Base-by-base conservation (phyloP, 2,888 invertebrate genomes). In the Meliscaeva auricollis region DNA sequence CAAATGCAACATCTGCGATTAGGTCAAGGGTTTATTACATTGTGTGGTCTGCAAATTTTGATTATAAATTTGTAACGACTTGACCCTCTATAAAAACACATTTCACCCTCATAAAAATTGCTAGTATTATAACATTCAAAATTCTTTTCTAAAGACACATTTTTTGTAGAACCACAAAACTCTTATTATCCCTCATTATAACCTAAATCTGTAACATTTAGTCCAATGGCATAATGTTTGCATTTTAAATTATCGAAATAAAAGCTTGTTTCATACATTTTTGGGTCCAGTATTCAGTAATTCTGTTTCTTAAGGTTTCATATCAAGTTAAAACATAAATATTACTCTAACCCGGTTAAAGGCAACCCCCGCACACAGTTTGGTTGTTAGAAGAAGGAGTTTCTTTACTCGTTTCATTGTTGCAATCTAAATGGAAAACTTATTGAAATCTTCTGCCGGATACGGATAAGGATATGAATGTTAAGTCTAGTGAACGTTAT, bases 391-490 rank as follows among this genome's bases (percentile, higher is more conserved):
- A 44, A 15, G 4, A 17, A 7, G 44, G 15, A 15, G 44, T 44
- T 44, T 15, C 7, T 22, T 8, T 9, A 15, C 11, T 50, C 22
- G 22, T 50, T 50, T 20, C 22, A 50, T 50, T 38, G 35, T 50
- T 50, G 20, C 11, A 20, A 4, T 50, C 35, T 9, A 50, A 50
- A 50, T 50, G 48, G 20, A n/a, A 11, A 54, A 44, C 50, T 50
- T 66, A 68, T 68, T 68, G 41, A 26, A 52, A 41, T 41, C 50
- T 8, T 52, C 9, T 26, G 35, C 35, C 41, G 52, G 68, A 52
- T 68, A n/a, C 41, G 52, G 68, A 52, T 68, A n/a, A 26, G 52
- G 68, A 52, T 68, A 26, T 52, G 26, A 50, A 68, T 52, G 38
- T 68, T 22, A 41, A 68, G 68, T 66, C 68, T 54, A 54, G 32